phyloP scores from a whole-genome alignment of 2,888 invertebrate genomes.

The Heterodera filipjevi region DNA sequence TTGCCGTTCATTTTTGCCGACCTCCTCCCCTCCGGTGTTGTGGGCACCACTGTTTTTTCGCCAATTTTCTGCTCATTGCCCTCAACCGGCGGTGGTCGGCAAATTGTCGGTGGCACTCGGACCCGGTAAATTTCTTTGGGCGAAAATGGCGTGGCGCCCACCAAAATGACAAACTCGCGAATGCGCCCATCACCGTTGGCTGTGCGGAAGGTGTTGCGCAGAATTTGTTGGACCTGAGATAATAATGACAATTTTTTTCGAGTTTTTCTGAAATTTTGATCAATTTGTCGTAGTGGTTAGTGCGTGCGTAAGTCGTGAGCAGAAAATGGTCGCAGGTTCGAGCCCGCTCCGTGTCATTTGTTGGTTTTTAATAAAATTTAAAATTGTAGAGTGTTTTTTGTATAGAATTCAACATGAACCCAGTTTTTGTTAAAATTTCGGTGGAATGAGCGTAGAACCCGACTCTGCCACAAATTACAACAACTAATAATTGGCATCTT shows the following conservation, averaged over 20 bases:
- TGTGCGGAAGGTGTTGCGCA: slow-evolving; percentile 36
- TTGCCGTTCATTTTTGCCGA: neutral
- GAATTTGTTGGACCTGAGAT: slow-evolving; percentile 28
- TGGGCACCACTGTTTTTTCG: neutral
- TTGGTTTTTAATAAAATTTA: too few species aligned
- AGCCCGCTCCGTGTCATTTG: too few species aligned
- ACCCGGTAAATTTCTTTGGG: slow-evolving; percentile 42
- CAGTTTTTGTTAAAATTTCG: too few species aligned
- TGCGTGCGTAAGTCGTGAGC: too few species aligned
- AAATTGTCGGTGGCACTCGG: neutral
- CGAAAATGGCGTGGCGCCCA: slow-evolving; percentile 35
- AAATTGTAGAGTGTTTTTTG: too few species aligned
- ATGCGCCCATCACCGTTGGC: slow-evolving; percentile 33
- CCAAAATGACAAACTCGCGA: slow-evolving; percentile 36
- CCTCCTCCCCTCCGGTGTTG: neutral
- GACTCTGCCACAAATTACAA: too few species aligned
- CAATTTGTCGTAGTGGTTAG: neutral
- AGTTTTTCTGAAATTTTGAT: neutral
- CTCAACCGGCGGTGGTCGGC: slow-evolving; percentile 10
- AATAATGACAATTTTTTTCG: neutral
- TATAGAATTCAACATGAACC: too few species aligned
- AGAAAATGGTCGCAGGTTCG: too few species aligned
- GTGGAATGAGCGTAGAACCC: too few species aligned
- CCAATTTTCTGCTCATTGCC: neutral
- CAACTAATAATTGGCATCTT: too few species aligned